phyloP scores from a whole-genome alignment of 2,797 vertebrate species.

The Hippoglossus hippoglossus region DNA sequence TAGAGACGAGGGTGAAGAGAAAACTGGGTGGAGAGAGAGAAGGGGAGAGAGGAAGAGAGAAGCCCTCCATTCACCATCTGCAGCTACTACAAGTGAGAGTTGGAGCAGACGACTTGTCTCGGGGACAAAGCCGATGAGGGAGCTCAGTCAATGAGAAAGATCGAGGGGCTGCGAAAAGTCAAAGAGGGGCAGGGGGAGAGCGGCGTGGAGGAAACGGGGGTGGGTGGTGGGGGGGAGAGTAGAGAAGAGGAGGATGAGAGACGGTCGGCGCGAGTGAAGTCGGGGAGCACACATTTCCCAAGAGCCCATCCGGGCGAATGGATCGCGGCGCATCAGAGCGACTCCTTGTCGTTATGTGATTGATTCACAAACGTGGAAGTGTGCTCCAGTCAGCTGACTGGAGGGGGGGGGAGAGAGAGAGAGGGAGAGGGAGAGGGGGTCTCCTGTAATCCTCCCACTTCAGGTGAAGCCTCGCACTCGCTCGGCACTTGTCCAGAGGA shows the following conservation, averaged over 20 bases:
- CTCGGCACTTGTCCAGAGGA: slow-evolving; percentile 58
- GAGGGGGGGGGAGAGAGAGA: neutral
- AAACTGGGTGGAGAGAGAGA: slow-evolving; percentile 23
- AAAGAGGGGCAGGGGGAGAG: slow-evolving; percentile 40
- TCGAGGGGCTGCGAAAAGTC: slow-evolving; percentile 66
- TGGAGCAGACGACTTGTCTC: slow-evolving; percentile 53
- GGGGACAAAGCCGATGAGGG: slow-evolving; percentile 45
- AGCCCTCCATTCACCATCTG: slow-evolving; percentile 6
- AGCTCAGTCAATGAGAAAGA: slow-evolving; percentile 58
- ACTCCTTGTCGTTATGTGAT: slow-evolving; percentile 55
- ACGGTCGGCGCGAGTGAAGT: slow-evolving; percentile 34
- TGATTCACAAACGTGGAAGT: slow-evolving; percentile 71
- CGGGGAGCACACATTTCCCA: slow-evolving; percentile 55
- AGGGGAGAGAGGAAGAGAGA: slow-evolving; percentile 9
- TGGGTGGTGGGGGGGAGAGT: neutral
- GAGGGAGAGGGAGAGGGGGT: slow-evolving; percentile 10
- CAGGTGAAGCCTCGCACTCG: slow-evolving; percentile 46
- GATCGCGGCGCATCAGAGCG: slow-evolving; percentile 49
- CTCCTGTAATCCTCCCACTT: slow-evolving; percentile 54
- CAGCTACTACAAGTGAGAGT: slow-evolving; percentile 54
- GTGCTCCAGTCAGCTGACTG: slow-evolving; percentile 45
- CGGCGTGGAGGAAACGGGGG: slow-evolving; percentile 20
- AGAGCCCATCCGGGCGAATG: slow-evolving; percentile 55
- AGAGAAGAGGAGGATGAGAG: neutral
- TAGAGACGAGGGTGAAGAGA: slow-evolving; percentile 34